These are phyloP conservation scores for Calyptommatus sinebrachiatus DNA, from an alignment of 2,113 vertebrate genomes.

Conservation along the genomic window DNA sequence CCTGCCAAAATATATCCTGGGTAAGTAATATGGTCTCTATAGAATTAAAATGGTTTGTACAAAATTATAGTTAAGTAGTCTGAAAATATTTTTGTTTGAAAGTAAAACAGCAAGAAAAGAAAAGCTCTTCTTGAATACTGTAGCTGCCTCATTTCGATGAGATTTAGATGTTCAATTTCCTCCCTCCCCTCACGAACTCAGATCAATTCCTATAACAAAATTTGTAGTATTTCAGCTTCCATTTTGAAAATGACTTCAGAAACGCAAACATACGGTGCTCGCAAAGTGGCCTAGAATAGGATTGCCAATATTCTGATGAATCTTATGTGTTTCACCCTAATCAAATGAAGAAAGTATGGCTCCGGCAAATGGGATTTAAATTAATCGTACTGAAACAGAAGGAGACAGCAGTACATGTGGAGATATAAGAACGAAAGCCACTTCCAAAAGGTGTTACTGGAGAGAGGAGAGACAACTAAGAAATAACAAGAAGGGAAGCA, in stretches of 20 bases:
- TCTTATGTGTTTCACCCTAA: conserved; percentile 8
- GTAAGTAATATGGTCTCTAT: background rate
- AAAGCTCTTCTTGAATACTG: background rate
- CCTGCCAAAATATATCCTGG: conserved; percentile 11
- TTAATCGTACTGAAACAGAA: conserved; percentile 3
- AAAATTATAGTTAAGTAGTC: background rate
- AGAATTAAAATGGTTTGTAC: background rate
- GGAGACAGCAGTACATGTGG: background rate
- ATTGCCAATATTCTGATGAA: conserved; percentile 38
- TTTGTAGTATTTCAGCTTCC: conserved; percentile 39
- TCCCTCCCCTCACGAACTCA: background rate
- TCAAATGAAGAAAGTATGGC: background rate
- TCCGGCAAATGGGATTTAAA: conserved; percentile 27
- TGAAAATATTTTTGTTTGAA: background rate
- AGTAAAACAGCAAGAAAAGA: background rate
- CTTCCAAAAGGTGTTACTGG: background rate
- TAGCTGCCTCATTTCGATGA: background rate
- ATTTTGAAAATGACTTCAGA: conserved; percentile 40
- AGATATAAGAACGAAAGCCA: background rate
- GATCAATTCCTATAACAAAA: conserved; percentile 37
- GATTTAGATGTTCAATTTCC: conserved; percentile 24
- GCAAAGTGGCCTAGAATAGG: conserved; percentile 35
- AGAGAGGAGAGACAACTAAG: background rate
- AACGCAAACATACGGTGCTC: conserved; percentile 45
- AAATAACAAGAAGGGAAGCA: background rate